A percentile compares a stretch with the other conserved stretches of the same genome.
These are phyloP conservation scores for Microplitis deprimator DNA, from an alignment of 2,888 invertebrate genomes.

Conservation along the genomic window DNA sequence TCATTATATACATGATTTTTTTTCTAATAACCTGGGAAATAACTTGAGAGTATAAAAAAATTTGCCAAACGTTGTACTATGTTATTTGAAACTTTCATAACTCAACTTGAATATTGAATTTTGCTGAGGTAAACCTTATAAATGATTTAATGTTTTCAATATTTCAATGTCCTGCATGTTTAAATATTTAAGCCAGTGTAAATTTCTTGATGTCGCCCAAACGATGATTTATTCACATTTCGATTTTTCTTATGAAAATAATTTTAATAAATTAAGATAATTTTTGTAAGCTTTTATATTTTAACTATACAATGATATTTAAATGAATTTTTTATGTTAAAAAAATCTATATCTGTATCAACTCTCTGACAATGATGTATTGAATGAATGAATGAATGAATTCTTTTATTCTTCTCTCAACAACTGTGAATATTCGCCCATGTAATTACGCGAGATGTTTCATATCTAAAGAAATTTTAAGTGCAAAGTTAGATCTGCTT, in stretches of 20 bases:
- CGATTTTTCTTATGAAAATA: background rate
- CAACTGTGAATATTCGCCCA: background rate
- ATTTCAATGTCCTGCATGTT: background rate
- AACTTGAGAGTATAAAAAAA: background rate
- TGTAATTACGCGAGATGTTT: background rate
- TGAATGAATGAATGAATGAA: background rate
- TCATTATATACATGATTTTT: background rate
- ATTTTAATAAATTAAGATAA: background rate
- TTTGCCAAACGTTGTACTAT: background rate
- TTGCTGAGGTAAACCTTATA: background rate
- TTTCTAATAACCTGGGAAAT: background rate
- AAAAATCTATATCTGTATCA: background rate
- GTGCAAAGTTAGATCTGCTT: background rate
- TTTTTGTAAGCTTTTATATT: background rate
- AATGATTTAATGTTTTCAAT: constrained; percentile 5
- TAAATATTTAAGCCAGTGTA: background rate
- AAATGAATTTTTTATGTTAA: background rate
- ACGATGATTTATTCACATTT: background rate
- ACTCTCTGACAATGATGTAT: background rate
- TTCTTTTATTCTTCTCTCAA: background rate
- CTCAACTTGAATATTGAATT: constrained; percentile 11
- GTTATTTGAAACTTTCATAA: constrained; percentile 11
- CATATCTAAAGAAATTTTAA: background rate
- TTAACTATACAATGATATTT: background rate
- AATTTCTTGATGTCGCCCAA: background rate